Evolutionary conservation across 2,888 invertebrate genomes (phyloP), one percentile per base, ranked within the genome.

Genomic region (Cerceris rybyensis): DNA sequence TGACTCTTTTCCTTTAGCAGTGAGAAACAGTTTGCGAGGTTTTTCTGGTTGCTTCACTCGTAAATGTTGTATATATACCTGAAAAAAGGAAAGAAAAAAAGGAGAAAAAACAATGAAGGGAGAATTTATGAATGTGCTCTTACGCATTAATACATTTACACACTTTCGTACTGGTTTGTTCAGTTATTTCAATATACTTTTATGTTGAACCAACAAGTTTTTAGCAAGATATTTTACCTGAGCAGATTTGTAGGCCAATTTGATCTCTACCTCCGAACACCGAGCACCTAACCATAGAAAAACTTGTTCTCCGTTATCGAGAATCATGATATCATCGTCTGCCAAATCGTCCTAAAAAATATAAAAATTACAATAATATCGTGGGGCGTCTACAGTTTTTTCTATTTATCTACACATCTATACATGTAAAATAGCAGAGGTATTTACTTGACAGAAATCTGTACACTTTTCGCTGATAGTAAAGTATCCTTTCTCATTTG

Each of bases 401-500:
- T 4, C 46, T 11, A 1, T 46, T 46, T 8, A 11, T 46, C 46
- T 46, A 5, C 2, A 4, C 2, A 46, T 46, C 46, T 46, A 46
- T 8, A 8, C 46, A 46, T 46, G 28, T 28, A 28, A 28, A 28
- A 14, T 46, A 49, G 9, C 42, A 42, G 0, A 8, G 17, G 17
- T 7, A 11, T 50, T 16, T 55, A 55, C 97, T 95, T 98, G 98
- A 92, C 98, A 98, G 93, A 98, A 98, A 93, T 98, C 98, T 0
- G 98, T 97, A 93, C 99, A 99, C 92, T 99, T 99, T 93, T 99
- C 99, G 0, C 99, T 99, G 54, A 99, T 98, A 0, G 98, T 97
- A 93, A 99, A 99, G 93, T 99, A 99, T 6, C 99, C 99, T 92
- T 99, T 99, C 91, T 99, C 99, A 93, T 99, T 99, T 59, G 99